Evolutionary conservation across 2,888 invertebrate species (phyloP), one percentile per base, ranked within the genome.

Genomic region (Leptinotarsa rubiginosa): DNA sequence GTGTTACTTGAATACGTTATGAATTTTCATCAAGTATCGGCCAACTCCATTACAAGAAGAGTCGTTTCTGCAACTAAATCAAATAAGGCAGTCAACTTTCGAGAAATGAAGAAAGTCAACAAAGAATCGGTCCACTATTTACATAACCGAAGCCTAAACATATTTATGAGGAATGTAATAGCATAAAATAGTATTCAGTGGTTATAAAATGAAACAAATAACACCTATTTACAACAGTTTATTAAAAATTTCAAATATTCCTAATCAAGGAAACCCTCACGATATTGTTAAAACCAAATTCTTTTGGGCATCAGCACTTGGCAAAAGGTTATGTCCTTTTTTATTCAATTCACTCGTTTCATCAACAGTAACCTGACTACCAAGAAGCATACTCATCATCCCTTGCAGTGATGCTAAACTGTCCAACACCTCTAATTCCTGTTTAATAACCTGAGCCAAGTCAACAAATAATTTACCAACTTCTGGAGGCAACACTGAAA

Each of bases 361-460:
- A n/a, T 87, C 87, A 20, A 89, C 88, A 12, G 89, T 88, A 50
- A 76, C 65, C 70, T 81, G 80, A 84, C 78, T 92, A 31, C 92
- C 89, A 76, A 93, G 85, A 47, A 95, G 85, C 86, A 94, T 89
- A 80, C 92, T 90, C 75, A 95, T 89, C 41, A 92, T 90, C 15
- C 95, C 95, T 87, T 94, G 93, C 47, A 95, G 85, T 81, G 92
- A 90, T 75, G 92, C 86, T 49, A 95, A 87, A 69, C 91, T 89
- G 78, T 91, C 89, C 72, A 92, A 92, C n/a, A 94, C 88, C 52
- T 91, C 88, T 74, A 92, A 90, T 88, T 97, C 96, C 76, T 91
- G 90, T 78, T 90, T 88, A 25, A 97, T 87, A 75, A 91, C 89
- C 66, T 90, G 87, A 52, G 90, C 88, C 4, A 97, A 88, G 13